Conservation (phyloP, 2,797 vertebrate genomes). For the Cryptoprocta ferox region DNA sequence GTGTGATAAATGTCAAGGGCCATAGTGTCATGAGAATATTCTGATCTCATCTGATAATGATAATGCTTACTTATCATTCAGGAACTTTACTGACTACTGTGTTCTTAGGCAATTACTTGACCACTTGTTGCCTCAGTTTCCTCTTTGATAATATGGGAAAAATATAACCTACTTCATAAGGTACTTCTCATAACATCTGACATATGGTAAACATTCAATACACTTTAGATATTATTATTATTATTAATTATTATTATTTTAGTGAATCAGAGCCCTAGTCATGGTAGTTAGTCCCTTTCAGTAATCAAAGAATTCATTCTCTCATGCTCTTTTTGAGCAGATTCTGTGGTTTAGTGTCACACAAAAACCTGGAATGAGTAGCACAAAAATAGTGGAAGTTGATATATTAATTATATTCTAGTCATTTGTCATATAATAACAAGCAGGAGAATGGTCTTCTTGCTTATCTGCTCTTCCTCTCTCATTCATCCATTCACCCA, state of each 20-base stretch:
- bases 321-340: background rate
- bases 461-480: background rate
- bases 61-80: background rate
- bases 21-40: background rate
- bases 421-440: background rate
- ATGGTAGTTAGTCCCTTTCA: background rate
- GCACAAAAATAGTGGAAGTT: background rate
- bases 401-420: background rate
- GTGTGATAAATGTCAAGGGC: background rate
- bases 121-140: background rate
- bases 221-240: background rate
- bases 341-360: background rate
- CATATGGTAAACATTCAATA: background rate
- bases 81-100: background rate
- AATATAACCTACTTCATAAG: background rate
- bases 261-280: background rate
- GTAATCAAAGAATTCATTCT: background rate
- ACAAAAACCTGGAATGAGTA: background rate
- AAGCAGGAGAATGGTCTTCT: background rate
- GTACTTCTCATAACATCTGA: background rate
- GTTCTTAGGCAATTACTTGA: background rate
- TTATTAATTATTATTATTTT: background rate
- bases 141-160: background rate
- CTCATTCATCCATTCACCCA: background rate
- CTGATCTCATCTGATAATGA: background rate